Base-by-base conservation (phyloP, 2,888 invertebrate genomes). In the Melanotus villosus region DNA sequence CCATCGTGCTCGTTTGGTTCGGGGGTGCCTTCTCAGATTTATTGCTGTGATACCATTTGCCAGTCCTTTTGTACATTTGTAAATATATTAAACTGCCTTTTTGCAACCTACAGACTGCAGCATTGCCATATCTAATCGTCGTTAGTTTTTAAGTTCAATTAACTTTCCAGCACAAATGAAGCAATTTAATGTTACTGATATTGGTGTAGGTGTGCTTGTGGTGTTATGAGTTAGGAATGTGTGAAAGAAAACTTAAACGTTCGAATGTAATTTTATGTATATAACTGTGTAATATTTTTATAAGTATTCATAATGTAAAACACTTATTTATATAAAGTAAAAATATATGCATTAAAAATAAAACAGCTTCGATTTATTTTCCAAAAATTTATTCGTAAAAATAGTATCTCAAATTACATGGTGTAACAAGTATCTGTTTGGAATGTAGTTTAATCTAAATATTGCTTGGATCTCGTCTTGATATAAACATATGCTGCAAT, bases 1-100 rank as follows among this genome's bases (percentile, higher is more conserved):
- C 95, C 2, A 91, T 95, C 41, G 92, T 93, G 76, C 90, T 95
- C 84, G 92, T 93, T 80, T 95, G 94, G 94, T 92, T 95, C 85
- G 94, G 93, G 68, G 91, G 92, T 73, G 91, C 93, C 79, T 90
- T 94, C 83, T 90, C 91, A 80, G 93, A 94, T 84, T 89, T 93
- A 86, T 63, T 71, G 57, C 71, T 94, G 89, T 94, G 93, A 92
- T 90, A 87, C 80, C 76, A 70, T 74, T 75, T 73, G 65, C 71
- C 72, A 74, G 66, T 76, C 73, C 74, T 76, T 74, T 73, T 65
- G 65, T 66, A 66, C 14, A 66, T 66, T 63, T 70, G 70, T 70
- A 70, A 34, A 69, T 69, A 69, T 54, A 64, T n/a, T 52, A 23
- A 62, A 68, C 32, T 58, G 59, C 69, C 58, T 69, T 68, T 32